Evolutionary conservation across 2,113 vertebrate genomes (phyloP).

Genomic region (Cebus imitator): DNA sequence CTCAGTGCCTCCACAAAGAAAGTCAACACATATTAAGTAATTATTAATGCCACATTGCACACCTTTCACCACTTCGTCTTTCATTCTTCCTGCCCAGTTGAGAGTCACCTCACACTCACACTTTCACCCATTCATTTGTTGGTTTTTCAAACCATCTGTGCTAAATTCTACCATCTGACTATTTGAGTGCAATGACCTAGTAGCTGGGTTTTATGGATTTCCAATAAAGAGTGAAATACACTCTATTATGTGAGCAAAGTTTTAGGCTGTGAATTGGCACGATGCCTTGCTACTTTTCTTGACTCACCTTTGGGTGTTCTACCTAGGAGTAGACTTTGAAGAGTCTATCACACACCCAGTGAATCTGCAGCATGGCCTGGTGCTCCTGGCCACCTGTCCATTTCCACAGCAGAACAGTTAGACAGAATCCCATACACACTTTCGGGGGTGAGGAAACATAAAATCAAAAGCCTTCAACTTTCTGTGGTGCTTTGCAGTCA

Average conservation of each 20-base stretch:
- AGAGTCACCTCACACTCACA: not conserved
- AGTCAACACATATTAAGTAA: not conserved
- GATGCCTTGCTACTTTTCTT: not conserved
- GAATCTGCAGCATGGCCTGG: not conserved
- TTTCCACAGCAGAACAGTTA: not conserved
- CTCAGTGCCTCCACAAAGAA: not conserved
- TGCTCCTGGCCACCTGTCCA: not conserved
- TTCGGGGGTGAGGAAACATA: not conserved
- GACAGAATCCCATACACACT: not conserved
- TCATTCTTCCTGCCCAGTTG: not conserved
- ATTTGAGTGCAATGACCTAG: not conserved
- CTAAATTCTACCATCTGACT: not conserved
- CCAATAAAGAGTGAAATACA: not conserved
- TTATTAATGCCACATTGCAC: not conserved
- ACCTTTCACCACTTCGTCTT: not conserved
- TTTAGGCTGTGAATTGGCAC: not conserved
- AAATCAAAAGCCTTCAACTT: not conserved
- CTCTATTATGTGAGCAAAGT: not conserved
- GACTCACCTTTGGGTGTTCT: not conserved
- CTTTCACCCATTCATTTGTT: not conserved
- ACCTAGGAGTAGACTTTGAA: not conserved
- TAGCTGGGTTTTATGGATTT: not conserved
- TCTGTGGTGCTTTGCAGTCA: no score
- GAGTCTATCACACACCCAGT: not conserved
- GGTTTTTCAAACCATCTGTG: not conserved